Conservation (phyloP, 2,113 vertebrate genomes). For the Pseudolaguvia tuberculata region DNA sequence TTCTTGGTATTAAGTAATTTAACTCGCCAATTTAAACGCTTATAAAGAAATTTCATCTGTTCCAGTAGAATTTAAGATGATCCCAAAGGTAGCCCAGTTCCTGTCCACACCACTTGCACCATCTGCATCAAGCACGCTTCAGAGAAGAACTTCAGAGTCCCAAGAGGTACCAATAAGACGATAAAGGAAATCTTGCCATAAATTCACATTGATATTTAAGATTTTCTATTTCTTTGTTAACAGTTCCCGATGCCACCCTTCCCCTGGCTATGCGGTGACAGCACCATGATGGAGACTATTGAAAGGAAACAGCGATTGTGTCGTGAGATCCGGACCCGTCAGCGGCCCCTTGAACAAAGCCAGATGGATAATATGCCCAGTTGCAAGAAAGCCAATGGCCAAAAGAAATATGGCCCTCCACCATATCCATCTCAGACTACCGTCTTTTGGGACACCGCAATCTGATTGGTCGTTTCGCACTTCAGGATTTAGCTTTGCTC, state of each 20-base stretch:
- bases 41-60: conserved; percentile 15
- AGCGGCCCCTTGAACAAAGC: conserved; percentile 81
- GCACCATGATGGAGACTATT: conserved; percentile 96
- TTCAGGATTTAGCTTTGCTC: conserved; percentile 46
- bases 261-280: conserved; percentile 95
- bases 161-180: conserved; percentile 61
- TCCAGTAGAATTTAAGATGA: conserved; percentile 76
- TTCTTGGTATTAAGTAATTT: background rate
- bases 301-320: conserved; percentile 95
- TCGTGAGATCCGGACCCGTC: conserved; percentile 89
- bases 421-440: conserved; percentile 89
- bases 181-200: background rate
- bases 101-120: conserved; percentile 82
- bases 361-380: conserved; percentile 84
- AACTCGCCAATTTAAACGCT: background rate
- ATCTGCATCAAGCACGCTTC: conserved; percentile 82
- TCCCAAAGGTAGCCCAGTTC: conserved; percentile 81
- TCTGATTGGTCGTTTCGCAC: conserved; percentile 69
- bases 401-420: conserved; percentile 89
- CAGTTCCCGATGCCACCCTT: conserved; percentile 81
- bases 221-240: background rate
- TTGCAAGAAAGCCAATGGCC: conserved; percentile 83
- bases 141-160: conserved; percentile 79
- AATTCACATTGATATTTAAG: background rate
- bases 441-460: conserved; percentile 96